These are phyloP conservation scores for Nasua narica DNA, from an alignment of 2,797 vertebrate genomes.

Conservation along the genomic window DNA sequence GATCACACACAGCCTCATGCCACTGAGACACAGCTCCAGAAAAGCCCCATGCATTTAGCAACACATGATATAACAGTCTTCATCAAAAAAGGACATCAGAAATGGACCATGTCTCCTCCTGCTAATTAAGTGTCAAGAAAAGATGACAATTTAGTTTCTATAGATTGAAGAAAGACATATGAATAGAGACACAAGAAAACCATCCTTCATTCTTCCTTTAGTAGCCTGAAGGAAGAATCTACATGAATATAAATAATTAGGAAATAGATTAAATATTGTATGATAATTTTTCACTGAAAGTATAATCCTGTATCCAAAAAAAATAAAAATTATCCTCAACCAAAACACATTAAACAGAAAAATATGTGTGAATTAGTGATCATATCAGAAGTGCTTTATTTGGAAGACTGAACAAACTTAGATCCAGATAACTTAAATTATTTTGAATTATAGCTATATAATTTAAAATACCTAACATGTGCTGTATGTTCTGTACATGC, in stretches of 20 bases:
- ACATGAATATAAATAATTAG: neutral
- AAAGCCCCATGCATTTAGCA: neutral
- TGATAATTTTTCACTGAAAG: neutral
- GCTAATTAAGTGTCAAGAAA: neutral
- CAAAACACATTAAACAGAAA: neutral
- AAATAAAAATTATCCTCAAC: neutral
- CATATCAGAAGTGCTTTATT: neutral
- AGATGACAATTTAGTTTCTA: neutral
- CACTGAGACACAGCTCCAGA: neutral
- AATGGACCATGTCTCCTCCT: neutral
- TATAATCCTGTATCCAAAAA: neutral
- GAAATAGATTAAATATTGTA: neutral
- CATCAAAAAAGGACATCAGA: neutral
- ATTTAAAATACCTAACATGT: slow-evolving; percentile 55
- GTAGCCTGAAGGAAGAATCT: neutral
- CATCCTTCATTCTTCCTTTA: neutral
- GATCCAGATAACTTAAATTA: slow-evolving; percentile 4
- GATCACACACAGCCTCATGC: neutral
- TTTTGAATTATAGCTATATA: slow-evolving; percentile 30
- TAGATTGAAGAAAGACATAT: neutral
- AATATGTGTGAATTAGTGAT: neutral
- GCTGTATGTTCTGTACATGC: slow-evolving; percentile 51
- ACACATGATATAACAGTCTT: neutral
- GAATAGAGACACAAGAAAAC: neutral
- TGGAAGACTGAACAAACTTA: neutral